A percentile compares a stretch with the other conserved stretches of the same genome.
phyloP scores from a whole-genome alignment of 2,113 vertebrate genomes.

The Prionailurus viverrinus region DNA sequence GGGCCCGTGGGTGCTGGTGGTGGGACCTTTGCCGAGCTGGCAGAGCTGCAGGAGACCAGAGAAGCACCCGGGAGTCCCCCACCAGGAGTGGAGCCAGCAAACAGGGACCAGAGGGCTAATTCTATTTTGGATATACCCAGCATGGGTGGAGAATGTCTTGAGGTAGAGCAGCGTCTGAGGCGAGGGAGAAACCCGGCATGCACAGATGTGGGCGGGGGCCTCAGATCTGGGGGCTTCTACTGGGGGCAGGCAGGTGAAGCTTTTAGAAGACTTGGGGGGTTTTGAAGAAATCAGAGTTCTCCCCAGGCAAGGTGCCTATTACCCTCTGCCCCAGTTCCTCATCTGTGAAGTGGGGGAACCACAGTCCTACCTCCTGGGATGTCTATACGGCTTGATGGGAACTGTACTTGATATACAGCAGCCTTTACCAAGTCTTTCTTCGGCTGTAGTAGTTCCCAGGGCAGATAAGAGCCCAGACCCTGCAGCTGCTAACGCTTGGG shows the following conservation, averaged over 20 bases:
- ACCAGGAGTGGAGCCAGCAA: not conserved
- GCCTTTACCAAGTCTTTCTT: not conserved
- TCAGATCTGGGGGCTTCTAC: too few species aligned
- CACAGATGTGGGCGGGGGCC: not conserved
- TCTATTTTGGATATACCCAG: not conserved
- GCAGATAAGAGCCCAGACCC: not conserved
- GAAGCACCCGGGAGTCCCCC: not conserved
- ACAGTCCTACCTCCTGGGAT: not conserved
- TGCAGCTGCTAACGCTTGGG: not conserved
- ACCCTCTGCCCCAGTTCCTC: not conserved
- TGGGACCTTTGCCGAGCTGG: not conserved
- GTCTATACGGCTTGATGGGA: not conserved
- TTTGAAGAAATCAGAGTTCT: not conserved
- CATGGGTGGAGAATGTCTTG: too few species aligned
- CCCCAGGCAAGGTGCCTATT: not conserved
- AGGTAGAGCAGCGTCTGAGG: not conserved
- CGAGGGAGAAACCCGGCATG: rapidly evolving
- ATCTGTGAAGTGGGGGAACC: not conserved
- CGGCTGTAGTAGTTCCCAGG: not conserved
- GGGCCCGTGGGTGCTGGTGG: not conserved
- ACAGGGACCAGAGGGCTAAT: not conserved
- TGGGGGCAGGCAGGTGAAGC: not conserved
- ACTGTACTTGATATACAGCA: rapidly evolving
- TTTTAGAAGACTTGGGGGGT: not conserved
- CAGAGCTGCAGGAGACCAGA: not conserved